Conservation (phyloP, 1,140 invertebrate species). For the Aphelenchoides avenae region DNA sequence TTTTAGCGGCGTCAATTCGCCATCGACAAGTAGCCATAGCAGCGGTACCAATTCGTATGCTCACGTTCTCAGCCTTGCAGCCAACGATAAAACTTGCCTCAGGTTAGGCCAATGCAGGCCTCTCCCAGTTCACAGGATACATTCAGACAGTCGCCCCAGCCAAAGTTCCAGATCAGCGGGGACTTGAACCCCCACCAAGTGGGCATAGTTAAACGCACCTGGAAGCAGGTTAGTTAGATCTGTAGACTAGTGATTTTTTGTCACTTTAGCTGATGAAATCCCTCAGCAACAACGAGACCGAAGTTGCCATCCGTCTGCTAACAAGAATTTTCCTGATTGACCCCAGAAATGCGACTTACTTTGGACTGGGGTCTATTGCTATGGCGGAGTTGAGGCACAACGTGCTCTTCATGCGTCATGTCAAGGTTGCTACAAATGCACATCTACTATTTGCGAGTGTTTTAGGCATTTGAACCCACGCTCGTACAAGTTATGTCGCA, state of each 20-base stretch:
- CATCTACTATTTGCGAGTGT: not conserved
- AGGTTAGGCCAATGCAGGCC: conserved; percentile 2
- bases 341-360: conserved; percentile 25
- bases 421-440: conserved; percentile 27
- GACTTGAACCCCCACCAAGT: conserved; percentile 47
- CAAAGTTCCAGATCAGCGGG: conserved; percentile 45
- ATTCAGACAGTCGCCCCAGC: conserved; percentile 43
- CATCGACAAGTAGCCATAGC: conserved; percentile 22
- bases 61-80: conserved; percentile 9
- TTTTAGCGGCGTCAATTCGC: conserved; percentile 35
- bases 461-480: conserved; percentile 42
- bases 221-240: conserved; percentile 34
- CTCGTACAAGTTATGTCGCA: conserved; percentile 45
- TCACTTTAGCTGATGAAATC: conserved; percentile 33
- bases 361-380: conserved; percentile 18
- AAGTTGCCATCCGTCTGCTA: conserved; percentile 33
- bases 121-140: not conserved
- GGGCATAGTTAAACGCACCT: conserved; percentile 33
- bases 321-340: conserved; percentile 42
- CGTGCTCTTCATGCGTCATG: conserved; percentile 35
- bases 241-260: conserved; percentile 7
- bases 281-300: conserved; percentile 41
- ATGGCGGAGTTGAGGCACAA: conserved; percentile 32
- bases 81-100: conserved; percentile 22
- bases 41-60: conserved; percentile 20